phyloP scores from a whole-genome alignment of 2,888 invertebrate species.

The Clistopyga incitator region DNA sequence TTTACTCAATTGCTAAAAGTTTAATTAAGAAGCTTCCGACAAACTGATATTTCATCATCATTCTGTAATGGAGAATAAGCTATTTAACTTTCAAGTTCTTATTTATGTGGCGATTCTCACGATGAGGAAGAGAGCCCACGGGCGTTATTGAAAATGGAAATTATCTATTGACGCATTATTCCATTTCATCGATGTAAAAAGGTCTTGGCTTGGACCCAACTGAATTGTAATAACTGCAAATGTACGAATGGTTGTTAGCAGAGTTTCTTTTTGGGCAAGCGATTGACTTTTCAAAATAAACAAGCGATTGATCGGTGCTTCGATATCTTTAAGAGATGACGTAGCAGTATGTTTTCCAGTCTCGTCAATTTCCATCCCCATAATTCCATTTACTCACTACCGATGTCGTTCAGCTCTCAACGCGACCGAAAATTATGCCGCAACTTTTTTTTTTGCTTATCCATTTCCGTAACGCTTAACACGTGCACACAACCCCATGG shows the following conservation, averaged over 20 bases:
- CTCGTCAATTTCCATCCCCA: background rate
- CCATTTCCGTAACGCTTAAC: background rate
- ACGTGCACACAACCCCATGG: background rate
- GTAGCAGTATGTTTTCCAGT: background rate
- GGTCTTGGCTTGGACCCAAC: background rate
- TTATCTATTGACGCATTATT: too few relatives aligned
- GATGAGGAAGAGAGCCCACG: too few relatives aligned
- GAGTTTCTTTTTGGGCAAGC: background rate
- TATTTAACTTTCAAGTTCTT: too few relatives aligned
- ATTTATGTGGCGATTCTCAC: too few relatives aligned
- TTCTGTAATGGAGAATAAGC: too few relatives aligned
- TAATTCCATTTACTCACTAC: background rate
- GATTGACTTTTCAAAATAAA: slow-evolving; percentile 3
- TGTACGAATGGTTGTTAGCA: background rate
- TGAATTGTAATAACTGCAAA: background rate
- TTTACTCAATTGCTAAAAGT: too few relatives aligned
- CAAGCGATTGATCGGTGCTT: background rate
- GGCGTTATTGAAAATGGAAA: too few relatives aligned
- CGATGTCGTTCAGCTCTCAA: background rate
- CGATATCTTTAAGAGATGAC: background rate
- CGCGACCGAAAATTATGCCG: background rate
- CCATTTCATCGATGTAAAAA: background rate
- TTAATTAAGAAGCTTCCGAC: too few relatives aligned
- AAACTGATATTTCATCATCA: too few relatives aligned
- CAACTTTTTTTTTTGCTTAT: background rate